Evolutionary conservation across 2,113 vertebrate species (phyloP).

Genomic region (Dicaeum eximium): DNA sequence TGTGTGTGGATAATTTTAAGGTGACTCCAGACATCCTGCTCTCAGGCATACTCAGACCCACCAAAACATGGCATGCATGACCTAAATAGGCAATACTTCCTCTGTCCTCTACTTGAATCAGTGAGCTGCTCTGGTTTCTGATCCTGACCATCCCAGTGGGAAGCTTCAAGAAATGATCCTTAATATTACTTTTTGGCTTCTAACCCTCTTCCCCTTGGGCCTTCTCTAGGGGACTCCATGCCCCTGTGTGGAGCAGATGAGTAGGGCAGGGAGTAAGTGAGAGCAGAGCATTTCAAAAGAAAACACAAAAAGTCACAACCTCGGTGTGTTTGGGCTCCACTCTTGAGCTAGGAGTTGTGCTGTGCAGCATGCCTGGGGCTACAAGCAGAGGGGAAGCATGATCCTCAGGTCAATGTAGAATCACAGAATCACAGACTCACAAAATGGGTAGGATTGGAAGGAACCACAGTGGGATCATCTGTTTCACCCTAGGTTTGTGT

Average conservation of each 20-base stretch:
- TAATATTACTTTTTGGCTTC: background rate
- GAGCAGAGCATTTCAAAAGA: background rate
- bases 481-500: background rate
- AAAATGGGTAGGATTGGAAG: background rate
- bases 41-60: background rate
- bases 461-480: background rate
- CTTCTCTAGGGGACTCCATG: rapidly evolving
- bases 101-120: background rate
- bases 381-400: rapidly evolving
- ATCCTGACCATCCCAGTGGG: background rate
- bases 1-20: background rate
- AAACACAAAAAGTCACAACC: background rate
- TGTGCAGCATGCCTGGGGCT: background rate
- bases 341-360: background rate
- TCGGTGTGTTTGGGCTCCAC: rapidly evolving
- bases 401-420: background rate
- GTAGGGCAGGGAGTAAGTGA: background rate
- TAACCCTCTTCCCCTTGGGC: background rate
- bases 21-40: background rate
- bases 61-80: background rate
- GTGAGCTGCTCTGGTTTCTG: background rate
- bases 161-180: background rate
- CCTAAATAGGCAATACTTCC: background rate
- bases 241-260: background rate
- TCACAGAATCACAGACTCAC: background rate